Base-by-base conservation (phyloP, 2,797 vertebrate species). In the Macroramphosus scolopax region DNA sequence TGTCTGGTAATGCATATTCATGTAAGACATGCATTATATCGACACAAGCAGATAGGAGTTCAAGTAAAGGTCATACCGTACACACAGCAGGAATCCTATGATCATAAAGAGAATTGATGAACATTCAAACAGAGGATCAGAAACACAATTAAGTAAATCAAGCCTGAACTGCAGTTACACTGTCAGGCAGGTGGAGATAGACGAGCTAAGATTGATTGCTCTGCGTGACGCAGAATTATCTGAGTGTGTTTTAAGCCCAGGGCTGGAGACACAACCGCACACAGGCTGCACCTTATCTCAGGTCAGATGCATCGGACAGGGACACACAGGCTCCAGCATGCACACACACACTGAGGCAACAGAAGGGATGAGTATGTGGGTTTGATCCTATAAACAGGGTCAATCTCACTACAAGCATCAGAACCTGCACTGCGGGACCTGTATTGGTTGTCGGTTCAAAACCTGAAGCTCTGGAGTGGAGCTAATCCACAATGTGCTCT, bases 381-480 rank as follows among this genome's bases (percentile, higher is more conserved):
- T 36, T 26, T 35, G 42, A 65, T 64, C 61, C 47, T 32, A 33
- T 56, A 60, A 78, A 84, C 51, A 49, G 54, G 57, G 49, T 68
- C 57, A 55, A 32, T 51, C 38, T 54, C 7, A 48, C 44, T 62
- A 55, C 63, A 50, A 67, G 52, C 57, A 58, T 32, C 24, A 32
- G 37, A 49, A 41, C 44, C 34, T 65, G 55, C 17, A 67, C 18
- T 38, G 1, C 25, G 25, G 49, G 50, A 71, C 49, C 54, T 43
- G 39, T 30, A 41, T 1, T 42, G 57, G 62, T 64, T 74, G 60
- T 40, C 16, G 63, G 65, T 79, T 82, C 29, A 66, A 74, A 48
- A 65, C 48, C 39, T 43, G 45, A 22, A 12, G 5, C 59, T 63
- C 42, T 56, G 38, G 38, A 67, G 49, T 51, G 74, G 61, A 77